These are phyloP conservation scores for Bettongia penicillata DNA, from an alignment of 2,113 vertebrate genomes.

Conservation along the genomic window DNA sequence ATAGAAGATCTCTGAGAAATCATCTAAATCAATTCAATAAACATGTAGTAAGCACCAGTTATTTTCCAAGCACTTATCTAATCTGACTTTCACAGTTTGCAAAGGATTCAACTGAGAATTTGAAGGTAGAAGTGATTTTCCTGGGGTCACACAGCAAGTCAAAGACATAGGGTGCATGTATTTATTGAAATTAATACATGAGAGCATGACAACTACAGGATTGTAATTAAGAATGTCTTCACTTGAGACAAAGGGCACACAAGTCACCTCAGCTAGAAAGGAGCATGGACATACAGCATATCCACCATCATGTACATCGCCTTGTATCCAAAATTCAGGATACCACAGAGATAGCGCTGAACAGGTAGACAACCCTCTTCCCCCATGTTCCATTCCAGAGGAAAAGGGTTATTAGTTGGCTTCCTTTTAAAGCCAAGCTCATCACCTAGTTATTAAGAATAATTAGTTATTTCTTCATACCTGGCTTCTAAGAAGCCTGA, in stretches of 20 bases:
- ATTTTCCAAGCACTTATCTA: not conserved
- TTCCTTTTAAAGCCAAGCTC: not conserved
- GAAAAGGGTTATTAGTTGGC: not conserved
- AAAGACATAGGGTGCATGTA: not conserved
- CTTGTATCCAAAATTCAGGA: not conserved
- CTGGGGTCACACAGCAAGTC: not conserved
- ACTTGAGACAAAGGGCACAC: not conserved
- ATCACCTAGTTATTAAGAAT: not conserved
- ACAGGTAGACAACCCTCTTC: not conserved
- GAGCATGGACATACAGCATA: not conserved
- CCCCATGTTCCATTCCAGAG: not conserved
- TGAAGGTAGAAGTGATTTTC: not conserved
- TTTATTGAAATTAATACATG: not conserved
- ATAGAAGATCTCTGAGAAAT: not conserved
- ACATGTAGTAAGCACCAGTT: not conserved
- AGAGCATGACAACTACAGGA: not conserved
- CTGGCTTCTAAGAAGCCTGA: not conserved
- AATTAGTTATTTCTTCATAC: not conserved
- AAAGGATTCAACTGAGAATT: not conserved
- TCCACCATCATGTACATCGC: not conserved
- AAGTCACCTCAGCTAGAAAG: not conserved
- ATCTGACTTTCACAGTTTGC: not conserved
- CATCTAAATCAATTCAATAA: not conserved
- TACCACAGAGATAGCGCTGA: not conserved
- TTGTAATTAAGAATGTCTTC: not conserved